phyloP scores from a whole-genome alignment of 2,113 vertebrate genomes.

The Microcebus griseorufus region DNA sequence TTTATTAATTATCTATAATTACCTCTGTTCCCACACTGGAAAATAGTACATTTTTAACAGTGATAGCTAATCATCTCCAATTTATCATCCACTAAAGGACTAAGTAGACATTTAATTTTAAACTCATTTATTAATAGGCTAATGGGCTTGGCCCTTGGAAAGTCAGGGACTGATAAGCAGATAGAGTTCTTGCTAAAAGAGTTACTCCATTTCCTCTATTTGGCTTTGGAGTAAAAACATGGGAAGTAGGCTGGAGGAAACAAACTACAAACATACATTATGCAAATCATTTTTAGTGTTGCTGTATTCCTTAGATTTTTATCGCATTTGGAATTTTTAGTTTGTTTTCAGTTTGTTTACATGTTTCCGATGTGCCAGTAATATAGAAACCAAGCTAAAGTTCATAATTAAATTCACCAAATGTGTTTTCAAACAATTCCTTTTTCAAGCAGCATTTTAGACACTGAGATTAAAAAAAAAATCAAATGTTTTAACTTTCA shows the following conservation, averaged over 20 bases:
- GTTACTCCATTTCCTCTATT: background rate
- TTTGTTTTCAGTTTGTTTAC: background rate
- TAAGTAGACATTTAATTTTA: background rate
- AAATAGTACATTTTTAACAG: background rate
- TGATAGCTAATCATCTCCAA: background rate
- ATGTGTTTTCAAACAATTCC: background rate
- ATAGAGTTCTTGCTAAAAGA: background rate
- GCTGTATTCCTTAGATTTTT: background rate
- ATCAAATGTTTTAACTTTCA: background rate
- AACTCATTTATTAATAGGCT: background rate
- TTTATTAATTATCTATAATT: background rate
- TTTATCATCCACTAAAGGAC: background rate
- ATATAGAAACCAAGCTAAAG: background rate
- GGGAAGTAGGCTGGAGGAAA: rapidly evolving
- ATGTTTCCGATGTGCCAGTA: background rate
- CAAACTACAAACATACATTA: background rate
- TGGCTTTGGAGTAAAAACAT: background rate
- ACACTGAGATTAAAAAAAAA: background rate
- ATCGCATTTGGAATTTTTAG: background rate
- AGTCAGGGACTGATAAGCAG: background rate
- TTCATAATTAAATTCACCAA: background rate
- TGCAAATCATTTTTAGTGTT: background rate
- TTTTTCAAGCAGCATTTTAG: background rate
- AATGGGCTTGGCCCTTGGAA: background rate
- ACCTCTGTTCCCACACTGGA: background rate